Evolutionary conservation across 2,113 vertebrate genomes (phyloP), one percentile per base, ranked within the genome.

Genomic region (Hippocampus comes): DNA sequence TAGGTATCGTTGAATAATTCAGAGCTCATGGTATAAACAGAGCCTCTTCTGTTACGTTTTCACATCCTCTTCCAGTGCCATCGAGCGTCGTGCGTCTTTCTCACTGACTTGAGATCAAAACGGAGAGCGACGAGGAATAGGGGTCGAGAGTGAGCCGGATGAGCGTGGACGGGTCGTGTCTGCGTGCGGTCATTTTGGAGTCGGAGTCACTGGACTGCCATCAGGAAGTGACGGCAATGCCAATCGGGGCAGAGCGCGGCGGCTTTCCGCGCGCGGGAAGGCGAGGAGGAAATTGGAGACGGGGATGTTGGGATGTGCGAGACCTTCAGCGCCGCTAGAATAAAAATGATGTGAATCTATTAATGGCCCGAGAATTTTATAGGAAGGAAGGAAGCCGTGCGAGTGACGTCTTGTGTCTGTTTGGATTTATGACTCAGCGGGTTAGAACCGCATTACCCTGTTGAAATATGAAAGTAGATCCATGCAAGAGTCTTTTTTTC

Each of bases 361-460:
- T 75, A 53, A 61, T 43, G 18, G 23, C 6, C 41, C 18, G 71
- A 74, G 57, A 57, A 77, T 25, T 59, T n/a, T 63, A 51, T 60
- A 70, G 70, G 53, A 76, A 43, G 72, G 67, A 41, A 71, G 74
- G 71, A 84, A 79, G 34, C 66, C 46, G 25, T 53, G 48, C 48
- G 43, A 48, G 20, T 42, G 63, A 42, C 9, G 23, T 17, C n/a
- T n/a, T 7, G 20, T 49, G 46, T 20, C 53, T 53, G 61, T 63
- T 63, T 41, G 34, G 61, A 41, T 63, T 41, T 12, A 41, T 21
- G 23, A 5, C 57, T 14, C 11, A 17, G 21, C 5, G 5, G 57
- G 57, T 59, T 15, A 27, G 25, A 27, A 59, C 11, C 12, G n/a
- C 9, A 25, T 57, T 23, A n/a, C 3, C 5, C 12, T 17, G 48